Base-by-base conservation (phyloP, 2,888 invertebrate genomes). In the Suillia variegata region DNA sequence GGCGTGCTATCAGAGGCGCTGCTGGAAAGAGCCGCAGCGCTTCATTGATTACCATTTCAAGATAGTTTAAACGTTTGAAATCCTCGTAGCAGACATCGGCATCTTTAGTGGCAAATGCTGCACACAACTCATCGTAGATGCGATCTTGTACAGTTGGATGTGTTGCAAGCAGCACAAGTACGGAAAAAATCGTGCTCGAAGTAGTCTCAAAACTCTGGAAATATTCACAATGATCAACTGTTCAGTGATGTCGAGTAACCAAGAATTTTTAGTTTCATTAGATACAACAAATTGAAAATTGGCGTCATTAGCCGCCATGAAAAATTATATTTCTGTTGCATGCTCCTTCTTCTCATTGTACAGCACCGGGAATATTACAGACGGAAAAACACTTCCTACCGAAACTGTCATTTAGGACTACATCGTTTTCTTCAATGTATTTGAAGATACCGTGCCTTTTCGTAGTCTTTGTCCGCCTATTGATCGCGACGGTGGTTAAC, bases 1-100 rank as follows among this genome's bases (percentile, higher is more conserved):
- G 42, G 18, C 65, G 61, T 13, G 61, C 65, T 1, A 65, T 56
- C 0, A 65, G 33, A 1, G 65, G 65, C 31, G 63, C 61, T 13
- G 65, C 59, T 52, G 65, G 53, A 45, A 59, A 59, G 18, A 65
- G 58, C 31, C 65, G 26, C 8, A 65, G 26, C 0, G 65, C 58
- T 50, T 65, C 65, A 51, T 65, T 61, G 21, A 65, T 63, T 2
- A 65, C 53, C 65, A 65, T 65, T 21, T 65, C 65, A 58, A 65
- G 55, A 51, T 65, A 65, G 20, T 57, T 54, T 13, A 65, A 63
- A 33, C 63, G 59, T 33, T 56, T 21, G 5, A 63, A 48, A 34
- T 63, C 60, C 1, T 61, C 61, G n/a, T 58, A 61, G 1, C 20
- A 26, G 1, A 63, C 31, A 2, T 55, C 24, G 18, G 8, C 53